A percentile compares a stretch with the other conserved stretches of the same genome.
phyloP scores from a whole-genome alignment of 1,140 invertebrate genomes.

The Solen grandis region DNA sequence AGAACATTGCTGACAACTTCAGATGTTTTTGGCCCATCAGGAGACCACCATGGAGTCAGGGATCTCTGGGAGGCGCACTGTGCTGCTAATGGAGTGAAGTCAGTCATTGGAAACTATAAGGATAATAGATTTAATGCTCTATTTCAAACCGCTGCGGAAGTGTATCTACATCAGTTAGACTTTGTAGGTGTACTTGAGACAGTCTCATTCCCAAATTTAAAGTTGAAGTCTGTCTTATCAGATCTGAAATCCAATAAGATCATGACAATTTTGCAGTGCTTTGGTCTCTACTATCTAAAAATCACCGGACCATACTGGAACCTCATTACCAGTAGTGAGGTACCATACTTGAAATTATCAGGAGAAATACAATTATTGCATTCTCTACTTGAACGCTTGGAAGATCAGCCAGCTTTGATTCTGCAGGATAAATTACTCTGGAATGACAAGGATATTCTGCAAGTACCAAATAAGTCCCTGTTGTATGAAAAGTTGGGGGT shows the following conservation, averaged over 20 bases:
- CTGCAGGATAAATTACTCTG: background rate
- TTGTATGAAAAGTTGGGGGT: background rate
- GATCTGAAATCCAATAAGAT: constrained; percentile 20
- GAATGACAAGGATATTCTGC: background rate
- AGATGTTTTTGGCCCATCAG: constrained; percentile 27
- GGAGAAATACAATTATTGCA: constrained; percentile 16
- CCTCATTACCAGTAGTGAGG: constrained; percentile 28
- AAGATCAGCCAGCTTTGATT: background rate
- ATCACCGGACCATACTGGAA: constrained; percentile 53
- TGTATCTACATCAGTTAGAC: constrained; percentile 8
- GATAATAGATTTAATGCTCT: constrained; percentile 27
- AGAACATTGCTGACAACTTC: background rate
- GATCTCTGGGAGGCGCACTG: constrained; percentile 43
- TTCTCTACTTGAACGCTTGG: background rate
- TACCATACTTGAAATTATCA: constrained; percentile 38
- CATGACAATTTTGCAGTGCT: constrained; percentile 11
- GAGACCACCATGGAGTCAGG: constrained; percentile 23
- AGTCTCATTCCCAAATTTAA: constrained; percentile 12
- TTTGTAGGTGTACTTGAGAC: constrained; percentile 26
- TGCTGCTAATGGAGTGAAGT: constrained; percentile 11
- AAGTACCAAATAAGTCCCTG: background rate
- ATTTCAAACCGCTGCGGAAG: constrained; percentile 26
- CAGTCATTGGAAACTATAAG: constrained; percentile 26
- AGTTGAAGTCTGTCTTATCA: constrained; percentile 10
- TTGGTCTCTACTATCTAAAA: constrained; percentile 45